phyloP scores from a whole-genome alignment of 2,888 invertebrate species.

The Limnephilus marmoratus region DNA sequence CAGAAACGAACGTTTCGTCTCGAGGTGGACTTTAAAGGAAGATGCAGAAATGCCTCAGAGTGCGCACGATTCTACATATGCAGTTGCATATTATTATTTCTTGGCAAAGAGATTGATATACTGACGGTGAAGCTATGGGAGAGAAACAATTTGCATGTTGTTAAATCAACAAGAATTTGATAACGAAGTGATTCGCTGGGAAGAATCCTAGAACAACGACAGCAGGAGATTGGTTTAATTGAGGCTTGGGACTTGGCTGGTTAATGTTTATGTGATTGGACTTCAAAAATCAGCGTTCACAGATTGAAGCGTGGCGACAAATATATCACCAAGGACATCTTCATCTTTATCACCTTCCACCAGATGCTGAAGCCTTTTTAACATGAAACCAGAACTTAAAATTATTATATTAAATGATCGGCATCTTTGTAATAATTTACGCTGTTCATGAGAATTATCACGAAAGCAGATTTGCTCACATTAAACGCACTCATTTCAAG shows the following conservation, averaged over 20 bases:
- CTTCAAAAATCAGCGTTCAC: not conserved
- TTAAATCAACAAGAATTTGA: constrained; percentile 60
- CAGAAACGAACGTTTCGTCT: not conserved
- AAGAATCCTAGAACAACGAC: constrained; percentile 29
- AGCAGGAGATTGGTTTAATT: constrained; percentile 52
- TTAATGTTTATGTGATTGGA: constrained; percentile 47
- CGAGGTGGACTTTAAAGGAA: not conserved
- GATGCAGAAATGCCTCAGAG: not conserved
- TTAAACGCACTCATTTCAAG: not conserved
- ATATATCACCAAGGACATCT: not conserved
- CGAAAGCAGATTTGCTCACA: not conserved
- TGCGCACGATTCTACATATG: not conserved
- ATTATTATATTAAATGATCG: not conserved
- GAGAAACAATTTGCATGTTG: constrained; percentile 63
- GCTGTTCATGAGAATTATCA: not conserved
- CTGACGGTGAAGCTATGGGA: constrained; percentile 2
- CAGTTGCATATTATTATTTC: constrained; percentile 16
- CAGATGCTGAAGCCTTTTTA: not conserved
- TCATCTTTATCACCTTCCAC: not conserved
- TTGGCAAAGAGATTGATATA: constrained; percentile 52
- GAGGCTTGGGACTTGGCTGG: not conserved
- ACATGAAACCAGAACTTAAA: not conserved
- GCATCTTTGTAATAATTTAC: not conserved
- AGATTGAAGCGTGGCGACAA: not conserved
- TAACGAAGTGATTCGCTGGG: constrained; percentile 55